Base-by-base conservation (phyloP, 2,113 vertebrate species). In the Hemicordylus capensis region DNA sequence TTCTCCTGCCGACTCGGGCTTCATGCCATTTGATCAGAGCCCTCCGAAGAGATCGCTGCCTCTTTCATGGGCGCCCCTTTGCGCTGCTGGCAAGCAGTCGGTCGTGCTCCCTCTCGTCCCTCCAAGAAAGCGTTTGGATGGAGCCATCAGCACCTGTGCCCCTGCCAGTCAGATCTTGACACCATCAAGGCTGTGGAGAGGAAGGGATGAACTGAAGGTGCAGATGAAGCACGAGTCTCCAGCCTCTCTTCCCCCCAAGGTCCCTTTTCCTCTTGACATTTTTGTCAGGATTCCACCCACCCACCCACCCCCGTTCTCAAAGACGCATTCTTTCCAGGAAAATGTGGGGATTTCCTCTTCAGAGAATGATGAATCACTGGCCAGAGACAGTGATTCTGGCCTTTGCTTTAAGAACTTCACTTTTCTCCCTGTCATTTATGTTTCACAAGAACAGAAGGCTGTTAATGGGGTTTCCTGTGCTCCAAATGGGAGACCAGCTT, bases 131-230 rank as follows among this genome's bases (percentile, higher is more conserved):
- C 87, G 78, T 92, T 93, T 87, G 83, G 89, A 90, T 91, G 6
- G 88, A 86, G 90, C 82, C 87, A 81, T 84, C 85, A 89, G 85
- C 90, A 90, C 83, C 89, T 83, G 46, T 64, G 51, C 51, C 86
- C 84, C 74, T 76, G 81, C 90, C 91, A 85, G 42, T 90, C 91
- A 85, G 72, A 19, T 83, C 89, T 85, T 86, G 87, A 85, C 86
- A 86, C 80, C 75, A 76, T 91, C 85, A 90, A 87, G 87, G 85
- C 82, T 84, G 80, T 64, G 59, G 56, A 92, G 87, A 91, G 90
- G 91, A 93, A 93, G 73, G 69, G 76, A 20, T 0, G 1, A 92
- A 91, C 90, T 87, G 81, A 90, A 88, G 28, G 12, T 1, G 70
- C 1, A 67, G 37, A 67, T 51, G 59, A 46, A 83, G 19, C 82